Percentiles rank a stretch among this genome's conserved stretches.
Evolutionary conservation across 2,113 vertebrate species (phyloP).

Genomic region (Fukomys damarensis): DNA sequence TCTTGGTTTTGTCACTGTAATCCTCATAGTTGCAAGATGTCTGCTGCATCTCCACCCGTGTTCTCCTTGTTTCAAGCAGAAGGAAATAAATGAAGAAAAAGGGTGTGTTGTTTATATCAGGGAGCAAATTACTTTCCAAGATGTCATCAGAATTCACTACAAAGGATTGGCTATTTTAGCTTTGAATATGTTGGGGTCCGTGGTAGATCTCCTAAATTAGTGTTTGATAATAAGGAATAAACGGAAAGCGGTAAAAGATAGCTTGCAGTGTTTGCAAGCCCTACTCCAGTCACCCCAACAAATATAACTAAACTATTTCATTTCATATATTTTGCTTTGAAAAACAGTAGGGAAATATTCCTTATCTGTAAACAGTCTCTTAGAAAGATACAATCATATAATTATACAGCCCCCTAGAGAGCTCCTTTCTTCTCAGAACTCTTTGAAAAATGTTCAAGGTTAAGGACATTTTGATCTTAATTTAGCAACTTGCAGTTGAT

Average conservation of each 20-base stretch:
- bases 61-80: background rate
- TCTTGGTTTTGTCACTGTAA: background rate
- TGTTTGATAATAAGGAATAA: background rate
- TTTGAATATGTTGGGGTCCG: background rate
- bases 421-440: conserved; percentile 61
- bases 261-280: background rate
- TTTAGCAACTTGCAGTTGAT: conserved; percentile 71
- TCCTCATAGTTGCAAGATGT: background rate
- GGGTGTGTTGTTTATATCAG: background rate
- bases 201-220: background rate
- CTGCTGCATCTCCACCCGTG: background rate
- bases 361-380: conserved; percentile 68
- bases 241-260: background rate
- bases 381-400: conserved; percentile 66
- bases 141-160: background rate
- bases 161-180: background rate
- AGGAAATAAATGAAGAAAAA: background rate
- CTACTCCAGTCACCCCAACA: background rate
- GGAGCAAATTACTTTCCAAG: background rate
- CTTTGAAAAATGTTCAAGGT: conserved; percentile 73
- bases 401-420: conserved; percentile 65
- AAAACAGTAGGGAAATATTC: background rate
- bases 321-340: conserved; percentile 53
- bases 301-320: background rate
- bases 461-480: conserved; percentile 73